Conservation (phyloP, 2,797 vertebrate genomes). For the Pseudochromis fuscus region DNA sequence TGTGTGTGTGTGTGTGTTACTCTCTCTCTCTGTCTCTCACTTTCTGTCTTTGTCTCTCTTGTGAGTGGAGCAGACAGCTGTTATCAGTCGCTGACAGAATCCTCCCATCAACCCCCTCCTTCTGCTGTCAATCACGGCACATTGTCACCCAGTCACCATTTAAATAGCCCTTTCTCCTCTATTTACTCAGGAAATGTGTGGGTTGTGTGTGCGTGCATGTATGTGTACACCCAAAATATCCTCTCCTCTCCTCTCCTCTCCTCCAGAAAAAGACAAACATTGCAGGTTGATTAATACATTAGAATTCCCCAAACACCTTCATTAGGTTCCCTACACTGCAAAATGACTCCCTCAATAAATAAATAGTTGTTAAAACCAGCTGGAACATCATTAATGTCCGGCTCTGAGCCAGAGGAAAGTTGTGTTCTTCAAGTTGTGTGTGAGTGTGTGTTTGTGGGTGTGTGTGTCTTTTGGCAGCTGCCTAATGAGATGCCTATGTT, state of each 20-base stretch:
- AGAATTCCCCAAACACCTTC: constrained; percentile 72
- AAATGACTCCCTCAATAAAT: constrained; percentile 76
- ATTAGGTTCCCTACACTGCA: constrained; percentile 63
- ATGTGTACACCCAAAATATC: constrained; percentile 22
- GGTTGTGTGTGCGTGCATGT: constrained; percentile 8
- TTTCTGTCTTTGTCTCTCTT: constrained; percentile 42
- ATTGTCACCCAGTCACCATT: constrained; percentile 72
- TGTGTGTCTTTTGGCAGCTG: constrained; percentile 59
- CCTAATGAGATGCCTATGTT: constrained; percentile 79
- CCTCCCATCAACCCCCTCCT: constrained; percentile 74
- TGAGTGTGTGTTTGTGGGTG: constrained; percentile 35
- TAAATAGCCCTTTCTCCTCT: constrained; percentile 63
- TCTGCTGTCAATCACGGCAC: constrained; percentile 78
- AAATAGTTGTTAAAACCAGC: constrained; percentile 78
- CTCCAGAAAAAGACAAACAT: constrained; percentile 44
- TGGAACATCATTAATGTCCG: constrained; percentile 78
- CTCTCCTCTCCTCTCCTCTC: constrained; percentile 2
- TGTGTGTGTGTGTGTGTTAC: constrained; percentile 17
- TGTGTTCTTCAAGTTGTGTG: constrained; percentile 38
- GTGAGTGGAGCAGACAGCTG: constrained; percentile 79
- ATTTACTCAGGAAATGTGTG: constrained; percentile 56
- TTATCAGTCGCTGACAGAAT: constrained; percentile 82
- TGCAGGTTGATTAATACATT: constrained; percentile 60
- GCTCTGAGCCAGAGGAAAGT: constrained; percentile 65
- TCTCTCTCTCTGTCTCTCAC: constrained; percentile 27